These are phyloP conservation scores for Salvelinus sp. DNA, from an alignment of 2,113 vertebrate species.

Conservation along the genomic window DNA sequence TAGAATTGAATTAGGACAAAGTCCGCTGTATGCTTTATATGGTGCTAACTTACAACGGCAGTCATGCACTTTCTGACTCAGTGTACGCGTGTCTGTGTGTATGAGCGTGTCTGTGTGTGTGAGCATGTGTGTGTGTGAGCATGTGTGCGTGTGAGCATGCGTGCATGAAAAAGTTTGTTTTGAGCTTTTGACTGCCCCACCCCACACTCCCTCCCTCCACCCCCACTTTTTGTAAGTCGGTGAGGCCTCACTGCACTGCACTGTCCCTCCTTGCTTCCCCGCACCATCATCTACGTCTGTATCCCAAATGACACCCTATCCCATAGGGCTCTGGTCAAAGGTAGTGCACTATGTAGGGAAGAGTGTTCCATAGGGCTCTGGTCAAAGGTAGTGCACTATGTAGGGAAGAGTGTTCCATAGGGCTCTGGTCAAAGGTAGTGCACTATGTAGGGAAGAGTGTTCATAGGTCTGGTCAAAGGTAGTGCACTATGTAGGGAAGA, in stretches of 20 bases:
- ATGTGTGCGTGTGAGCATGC: background rate
- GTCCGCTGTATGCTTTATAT: slow-evolving; percentile 56
- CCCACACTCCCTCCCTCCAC: background rate
- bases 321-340: too few species aligned
- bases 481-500: too few species aligned
- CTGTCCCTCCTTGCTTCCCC: slow-evolving; percentile 68
- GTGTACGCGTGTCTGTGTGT: background rate
- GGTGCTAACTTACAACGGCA: slow-evolving; percentile 74
- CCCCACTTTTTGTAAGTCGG: slow-evolving; percentile 42
- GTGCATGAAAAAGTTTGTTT: too few species aligned
- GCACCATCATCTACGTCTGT: slow-evolving; percentile 73
- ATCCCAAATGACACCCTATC: too few species aligned
- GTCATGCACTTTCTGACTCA: slow-evolving; percentile 71
- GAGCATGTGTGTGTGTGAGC: background rate
- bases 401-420: too few species aligned
- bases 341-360: too few species aligned
- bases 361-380: too few species aligned
- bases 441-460: too few species aligned
- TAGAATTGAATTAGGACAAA: slow-evolving; percentile 61
- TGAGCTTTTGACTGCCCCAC: slow-evolving; percentile 25
- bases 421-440: too few species aligned
- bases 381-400: too few species aligned
- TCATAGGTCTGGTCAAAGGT: too few species aligned
- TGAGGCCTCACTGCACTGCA: slow-evolving; percentile 67
- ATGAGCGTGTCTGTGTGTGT: too few species aligned